These are phyloP conservation scores for Syngnathus acus DNA, from an alignment of 2,797 vertebrate species.

Conservation along the genomic window DNA sequence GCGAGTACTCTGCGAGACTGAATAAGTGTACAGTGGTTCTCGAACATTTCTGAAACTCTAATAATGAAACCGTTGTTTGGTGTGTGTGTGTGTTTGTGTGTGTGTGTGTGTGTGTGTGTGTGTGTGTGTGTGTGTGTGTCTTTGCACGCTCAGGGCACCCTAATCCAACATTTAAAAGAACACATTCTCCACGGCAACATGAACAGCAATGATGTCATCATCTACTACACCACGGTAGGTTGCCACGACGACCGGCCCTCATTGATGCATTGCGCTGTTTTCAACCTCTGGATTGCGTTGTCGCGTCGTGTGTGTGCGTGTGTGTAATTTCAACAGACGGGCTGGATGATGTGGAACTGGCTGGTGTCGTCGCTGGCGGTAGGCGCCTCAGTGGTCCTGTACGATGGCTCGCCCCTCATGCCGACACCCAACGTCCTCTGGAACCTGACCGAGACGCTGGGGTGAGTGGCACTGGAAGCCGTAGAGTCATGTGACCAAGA, in stretches of 20 bases:
- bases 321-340: constrained; percentile 64
- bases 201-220: constrained; percentile 80
- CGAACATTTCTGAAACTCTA: neutral
- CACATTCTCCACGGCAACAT: constrained; percentile 88
- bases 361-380: constrained; percentile 82
- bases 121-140: neutral
- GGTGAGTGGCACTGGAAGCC: constrained; percentile 63
- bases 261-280: neutral
- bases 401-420: constrained; percentile 92
- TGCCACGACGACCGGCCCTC: neutral
- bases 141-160: constrained; percentile 72
- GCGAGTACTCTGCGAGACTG: too few species aligned
- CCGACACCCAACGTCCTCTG: constrained; percentile 85
- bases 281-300: neutral
- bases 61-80: neutral
- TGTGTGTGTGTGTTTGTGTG: neutral
- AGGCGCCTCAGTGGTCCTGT: constrained; percentile 86
- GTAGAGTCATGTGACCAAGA: too few species aligned
- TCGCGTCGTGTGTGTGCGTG: constrained; percentile 7
- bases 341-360: constrained; percentile 99
- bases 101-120: neutral
- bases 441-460: constrained; percentile 88
- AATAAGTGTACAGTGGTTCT: too few species aligned
- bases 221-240: constrained; percentile 92
- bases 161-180: constrained; percentile 94